phyloP scores from a whole-genome alignment of 92 coral and sea anemone species.

The Siderastrea radians region DNA sequence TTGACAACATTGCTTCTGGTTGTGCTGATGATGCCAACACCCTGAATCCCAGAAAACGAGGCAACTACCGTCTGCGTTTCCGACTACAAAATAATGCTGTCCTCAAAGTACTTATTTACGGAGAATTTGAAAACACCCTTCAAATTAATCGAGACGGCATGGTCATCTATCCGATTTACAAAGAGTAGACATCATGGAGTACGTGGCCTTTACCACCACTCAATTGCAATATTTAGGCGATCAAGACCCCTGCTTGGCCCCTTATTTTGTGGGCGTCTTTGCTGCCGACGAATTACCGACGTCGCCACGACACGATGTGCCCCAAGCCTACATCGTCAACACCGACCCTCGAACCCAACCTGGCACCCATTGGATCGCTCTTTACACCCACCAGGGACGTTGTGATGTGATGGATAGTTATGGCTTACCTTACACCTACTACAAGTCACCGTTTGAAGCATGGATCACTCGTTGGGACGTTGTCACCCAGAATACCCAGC shows the following conservation, averaged over 20 bases:
- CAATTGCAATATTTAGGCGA: not conserved
- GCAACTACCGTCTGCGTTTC: not conserved
- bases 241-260: not conserved
- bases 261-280: not conserved
- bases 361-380: not conserved
- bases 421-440: not conserved
- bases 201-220: not conserved
- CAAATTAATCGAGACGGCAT: not conserved
- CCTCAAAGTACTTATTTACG: not conserved
- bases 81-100: not conserved
- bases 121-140: not conserved
- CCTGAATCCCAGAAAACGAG: not conserved
- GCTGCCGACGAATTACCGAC: not conserved
- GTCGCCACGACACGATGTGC: too few relatives aligned
- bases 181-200: not conserved
- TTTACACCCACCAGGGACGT: not conserved
- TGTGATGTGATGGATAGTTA: not conserved
- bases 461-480: not conserved
- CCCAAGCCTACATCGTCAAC: not conserved
- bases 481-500: not conserved
- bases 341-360: not conserved
- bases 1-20: not conserved
- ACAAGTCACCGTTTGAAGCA: not conserved
- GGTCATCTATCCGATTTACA: not conserved
- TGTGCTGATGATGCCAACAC: not conserved